Evolutionary conservation across 2,113 vertebrate genomes (phyloP), one percentile per base, ranked within the genome.

Genomic region (Onychorhynchus coronatus): DNA sequence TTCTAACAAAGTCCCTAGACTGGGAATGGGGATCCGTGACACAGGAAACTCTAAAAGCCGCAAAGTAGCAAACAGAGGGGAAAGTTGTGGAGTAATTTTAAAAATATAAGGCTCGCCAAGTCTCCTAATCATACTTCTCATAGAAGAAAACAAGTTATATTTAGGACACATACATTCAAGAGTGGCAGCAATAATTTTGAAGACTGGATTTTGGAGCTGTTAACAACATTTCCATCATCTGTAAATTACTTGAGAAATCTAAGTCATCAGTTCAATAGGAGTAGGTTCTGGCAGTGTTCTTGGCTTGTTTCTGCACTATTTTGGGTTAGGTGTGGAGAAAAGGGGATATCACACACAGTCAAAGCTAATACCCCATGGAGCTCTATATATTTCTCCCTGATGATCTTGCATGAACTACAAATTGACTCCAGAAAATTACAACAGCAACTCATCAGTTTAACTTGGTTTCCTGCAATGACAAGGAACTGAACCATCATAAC

Each of bases 401-500:
- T 35, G n/a, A 33, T 33, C 58, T 65, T 53, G 7, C 24, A 59
- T 23, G 59, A 90, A 49, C 61, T 37, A 88, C 67, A 95, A 83
- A 86, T 5, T 82, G 44, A 84, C 56, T 94, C 44, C n/a, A 86
- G 72, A 93, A 88, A 90, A 86, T 75, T 85, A 39, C 55, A 83
- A 16, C 61, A 84, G 61, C 49, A 56, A 15, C n/a, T 92, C 88
- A 85, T 66, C 76, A 30, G 41, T 84, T 94, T 86, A 90, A 56
- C 28, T 73, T 0, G 0, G 89, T 94, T 97, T 96, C 84, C 78
- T 96, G 70, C 70, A 59, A 50, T 93, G 73, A 77, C 76, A 88
- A 71, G 53, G 53, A 89, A 84, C 49, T 74, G 70, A 92, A 78
- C 16, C 95, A 61, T 95, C 73, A 90, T 74, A 90, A 93, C 63